Percentiles rank a stretch among this genome's conserved stretches.
phyloP scores from a whole-genome alignment of 2,888 invertebrate genomes.

The Anoncus sp. region DNA sequence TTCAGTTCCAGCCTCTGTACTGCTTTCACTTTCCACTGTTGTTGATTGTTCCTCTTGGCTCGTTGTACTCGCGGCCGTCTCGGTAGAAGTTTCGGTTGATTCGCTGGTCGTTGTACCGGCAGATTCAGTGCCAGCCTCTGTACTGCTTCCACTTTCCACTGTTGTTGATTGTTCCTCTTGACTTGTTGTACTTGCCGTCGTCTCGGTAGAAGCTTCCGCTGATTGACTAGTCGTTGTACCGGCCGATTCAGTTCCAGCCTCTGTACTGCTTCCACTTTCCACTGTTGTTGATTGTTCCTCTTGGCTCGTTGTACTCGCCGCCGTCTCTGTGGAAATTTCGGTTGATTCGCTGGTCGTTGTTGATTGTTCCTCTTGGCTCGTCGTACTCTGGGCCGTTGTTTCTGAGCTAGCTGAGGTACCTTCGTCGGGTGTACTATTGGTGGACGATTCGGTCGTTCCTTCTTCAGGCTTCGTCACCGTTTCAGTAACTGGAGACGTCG shows the following conservation, averaged over 20 bases:
- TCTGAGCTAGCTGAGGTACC: constrained; percentile 54
- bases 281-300: constrained; percentile 56
- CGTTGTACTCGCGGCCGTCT: constrained; percentile 57
- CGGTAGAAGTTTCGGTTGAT: constrained; percentile 55
- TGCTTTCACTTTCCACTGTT: constrained; percentile 51
- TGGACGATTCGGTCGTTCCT: constrained; percentile 52
- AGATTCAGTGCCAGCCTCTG: constrained; percentile 20
- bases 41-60: constrained; percentile 58
- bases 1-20: background rate
- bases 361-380: constrained; percentile 54
- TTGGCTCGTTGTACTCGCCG: constrained; percentile 61
- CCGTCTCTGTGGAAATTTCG: constrained; percentile 50
- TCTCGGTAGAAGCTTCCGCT: constrained; percentile 53
- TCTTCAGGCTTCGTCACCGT: constrained; percentile 38
- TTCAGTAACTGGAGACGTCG: background rate
- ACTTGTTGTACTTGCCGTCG: constrained; percentile 58
- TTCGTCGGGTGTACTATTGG: constrained; percentile 45
- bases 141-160: constrained; percentile 43
- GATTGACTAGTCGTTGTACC: constrained; percentile 5
- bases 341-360: constrained; percentile 53
- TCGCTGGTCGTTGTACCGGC: constrained; percentile 46
- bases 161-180: constrained; percentile 58
- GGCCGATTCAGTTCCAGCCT: too few species aligned
- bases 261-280: constrained; percentile 41
- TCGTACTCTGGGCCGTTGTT: constrained; percentile 63